These are phyloP conservation scores for Saguinus imperator DNA, from an alignment of 2,113 vertebrate genomes.

Conservation along the genomic window DNA sequence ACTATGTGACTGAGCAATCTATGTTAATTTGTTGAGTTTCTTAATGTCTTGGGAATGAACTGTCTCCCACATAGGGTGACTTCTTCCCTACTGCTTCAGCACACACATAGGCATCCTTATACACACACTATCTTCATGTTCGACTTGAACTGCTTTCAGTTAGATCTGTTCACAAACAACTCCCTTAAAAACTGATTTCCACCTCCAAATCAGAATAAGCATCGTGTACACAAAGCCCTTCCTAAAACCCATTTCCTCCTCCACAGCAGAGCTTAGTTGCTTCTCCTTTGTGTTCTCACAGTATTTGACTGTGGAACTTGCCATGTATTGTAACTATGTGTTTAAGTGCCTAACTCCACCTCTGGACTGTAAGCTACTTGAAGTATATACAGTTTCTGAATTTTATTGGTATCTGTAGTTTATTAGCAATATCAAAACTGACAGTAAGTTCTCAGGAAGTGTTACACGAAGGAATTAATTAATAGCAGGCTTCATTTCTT, in stretches of 20 bases:
- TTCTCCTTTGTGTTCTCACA: neutral
- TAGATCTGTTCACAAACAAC: neutral
- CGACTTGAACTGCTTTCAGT: neutral
- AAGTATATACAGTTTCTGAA: neutral
- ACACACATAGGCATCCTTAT: neutral
- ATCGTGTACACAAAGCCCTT: neutral
- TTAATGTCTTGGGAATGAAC: neutral
- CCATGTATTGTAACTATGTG: neutral
- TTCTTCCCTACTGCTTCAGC: neutral
- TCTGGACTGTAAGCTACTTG: neutral
- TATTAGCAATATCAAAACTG: neutral
- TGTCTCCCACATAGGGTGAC: neutral
- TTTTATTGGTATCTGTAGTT: neutral
- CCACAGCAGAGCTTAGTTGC: neutral
- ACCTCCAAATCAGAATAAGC: neutral
- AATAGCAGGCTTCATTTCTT: neutral
- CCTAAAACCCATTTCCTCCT: neutral
- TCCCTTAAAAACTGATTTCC: neutral
- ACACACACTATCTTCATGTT: neutral
- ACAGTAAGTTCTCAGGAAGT: neutral
- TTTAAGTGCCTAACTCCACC: neutral
- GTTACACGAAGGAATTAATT: neutral
- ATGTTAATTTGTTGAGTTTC: neutral
- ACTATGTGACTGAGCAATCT: neutral
- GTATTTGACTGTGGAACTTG: neutral